Evolutionary conservation across 2,113 vertebrate genomes (phyloP), one percentile per base, ranked within the genome.

Genomic region (Brevimyrus niger): DNA sequence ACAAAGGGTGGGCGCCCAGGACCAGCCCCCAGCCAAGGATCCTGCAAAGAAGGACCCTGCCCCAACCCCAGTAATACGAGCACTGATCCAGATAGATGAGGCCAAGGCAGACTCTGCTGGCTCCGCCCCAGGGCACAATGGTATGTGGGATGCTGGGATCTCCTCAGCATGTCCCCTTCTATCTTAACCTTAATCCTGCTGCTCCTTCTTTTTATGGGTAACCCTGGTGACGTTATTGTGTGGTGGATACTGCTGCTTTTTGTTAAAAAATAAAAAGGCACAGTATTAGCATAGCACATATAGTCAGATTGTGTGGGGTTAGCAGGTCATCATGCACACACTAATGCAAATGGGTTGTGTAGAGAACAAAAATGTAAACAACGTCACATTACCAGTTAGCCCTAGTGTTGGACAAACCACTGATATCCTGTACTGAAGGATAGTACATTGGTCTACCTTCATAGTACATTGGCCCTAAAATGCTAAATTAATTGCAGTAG

Each of bases 51-150:
- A 95, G 61, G 96, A 97, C 10, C 92, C 88, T 6, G 92, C 94
- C 31, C 94, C 97, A 90, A 95, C 96, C 7, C 97, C 98, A 1
- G 93, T 98, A 92, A 95, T 98, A 94, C 97, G 96, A 94, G 97
- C 97, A 35, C 95, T 98, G 88, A 97, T 97, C 89, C 96, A 98
- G 94, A 95, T 98, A 89, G 97, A 98, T 94, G 96, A 96, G 94
- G 93, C 95, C 93, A 94, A 94, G 94, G 92, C 82, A 47, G 89
- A 47, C 87, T 46, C 31, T 89, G 11, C 58, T 38, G 80, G 87
- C 27, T 80, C 90, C 84, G 91, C 90, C 92, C 91, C 86, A 90
- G 91, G 82, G 69, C 44, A 9, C 86, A 42, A 65, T 17, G 55
- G n/a, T 15, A 51, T 86, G 42, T 88, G 35, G 69, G 35, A 42